Evolutionary conservation across 2,888 invertebrate genomes (phyloP), one percentile per base, ranked within the genome.

Genomic region (Augiades crinisus): DNA sequence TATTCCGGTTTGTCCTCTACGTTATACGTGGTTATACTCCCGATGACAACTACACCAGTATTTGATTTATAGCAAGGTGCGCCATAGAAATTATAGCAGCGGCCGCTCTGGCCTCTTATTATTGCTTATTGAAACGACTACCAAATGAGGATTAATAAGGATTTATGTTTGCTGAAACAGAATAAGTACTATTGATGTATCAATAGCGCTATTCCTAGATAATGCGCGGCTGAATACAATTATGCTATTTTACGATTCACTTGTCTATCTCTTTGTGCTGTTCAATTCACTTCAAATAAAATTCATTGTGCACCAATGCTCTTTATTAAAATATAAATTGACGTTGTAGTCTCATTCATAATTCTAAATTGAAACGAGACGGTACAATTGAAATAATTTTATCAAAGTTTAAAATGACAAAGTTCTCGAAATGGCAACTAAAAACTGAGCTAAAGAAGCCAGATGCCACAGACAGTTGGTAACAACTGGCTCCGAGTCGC

Each of bases 381-480:
- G 16, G 16, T 27, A 16, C 31, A 61, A 65, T 67, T 67, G 68
- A 73, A 75, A 73, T 74, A 58, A 77, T 73, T 72, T 72, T 68
- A 71, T 62, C 62, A 59, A 78, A 81, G 72, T 80, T 81, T 74
- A 70, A 80, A 80, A 83, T 78, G 79, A 78, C 77, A 78, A 85
- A 86, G 82, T 84, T 84, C 64, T 64, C 61, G 65, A 70, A 79
- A 75, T 70, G 69, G 68, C 72, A 65, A 73, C 73, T 80, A 79
- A 83, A 83, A 84, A 83, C 78, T 75, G 72, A 75, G 73, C 70
- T 72, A 72, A 80, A 81, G 82, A 75, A 77, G 70, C 82, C 87
- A 87, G 86, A 87, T 88, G 87, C 75, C 78, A 73, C 78, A 75
- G 81, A 83, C 87, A 86, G 85, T 87, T 86, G 78, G 78, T 70